These are phyloP conservation scores for Sympetrum striolatum DNA, from an alignment of 2,888 invertebrate species.

Conservation along the genomic window DNA sequence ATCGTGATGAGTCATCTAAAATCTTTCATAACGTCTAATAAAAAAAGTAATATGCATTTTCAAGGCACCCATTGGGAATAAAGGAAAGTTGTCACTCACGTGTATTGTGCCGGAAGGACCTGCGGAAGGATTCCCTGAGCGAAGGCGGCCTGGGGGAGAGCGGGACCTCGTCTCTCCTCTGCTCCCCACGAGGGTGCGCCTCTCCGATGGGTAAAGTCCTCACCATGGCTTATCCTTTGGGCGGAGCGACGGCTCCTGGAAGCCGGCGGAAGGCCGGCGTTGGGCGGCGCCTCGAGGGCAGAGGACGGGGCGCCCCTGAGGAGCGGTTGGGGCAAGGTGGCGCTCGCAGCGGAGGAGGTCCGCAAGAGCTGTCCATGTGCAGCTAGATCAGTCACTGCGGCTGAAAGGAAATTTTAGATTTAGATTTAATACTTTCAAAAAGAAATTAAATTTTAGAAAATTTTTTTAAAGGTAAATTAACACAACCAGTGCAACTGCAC, in stretches of 20 bases:
- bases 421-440: too few species aligned
- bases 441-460: too few species aligned
- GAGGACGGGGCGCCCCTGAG: neutral
- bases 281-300: neutral
- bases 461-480: neutral
- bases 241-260: neutral
- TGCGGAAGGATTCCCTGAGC: constrained; percentile 2
- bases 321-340: constrained; percentile 1
- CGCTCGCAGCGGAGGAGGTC: neutral
- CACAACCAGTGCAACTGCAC: neutral
- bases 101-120: constrained; percentile 24
- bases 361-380: neutral
- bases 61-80: too few species aligned
- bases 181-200: neutral
- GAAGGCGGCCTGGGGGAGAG: neutral
- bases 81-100: neutral
- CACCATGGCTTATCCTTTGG: constrained; percentile 18
- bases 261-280: neutral
- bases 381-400: constrained; percentile 18
- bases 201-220: constrained; percentile 15
- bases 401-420: neutral
- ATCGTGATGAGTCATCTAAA: too few species aligned
- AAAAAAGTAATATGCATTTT: too few species aligned
- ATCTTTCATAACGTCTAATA: too few species aligned
- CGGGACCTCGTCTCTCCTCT: constrained; percentile 5